A percentile compares a stretch with the other conserved stretches of the same genome.
Conservation (phyloP, 2,888 invertebrate genomes). For the Caenorhabditis afra region DNA sequence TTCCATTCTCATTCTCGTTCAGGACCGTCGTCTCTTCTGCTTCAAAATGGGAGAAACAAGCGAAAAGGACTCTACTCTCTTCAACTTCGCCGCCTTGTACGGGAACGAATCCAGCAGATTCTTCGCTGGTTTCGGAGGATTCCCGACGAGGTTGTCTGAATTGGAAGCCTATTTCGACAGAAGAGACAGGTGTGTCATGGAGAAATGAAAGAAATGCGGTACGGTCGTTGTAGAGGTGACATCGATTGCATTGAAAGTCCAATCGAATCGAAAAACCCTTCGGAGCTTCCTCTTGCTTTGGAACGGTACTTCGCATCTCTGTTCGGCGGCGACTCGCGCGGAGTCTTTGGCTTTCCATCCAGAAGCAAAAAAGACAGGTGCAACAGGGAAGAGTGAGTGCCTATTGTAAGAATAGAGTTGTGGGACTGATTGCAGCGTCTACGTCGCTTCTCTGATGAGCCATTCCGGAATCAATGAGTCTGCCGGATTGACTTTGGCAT, state of each 20-base stretch:
- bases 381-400: too few species aligned
- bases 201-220: not conserved
- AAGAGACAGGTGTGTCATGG: not conserved
- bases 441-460: too few species aligned
- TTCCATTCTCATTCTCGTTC: not conserved
- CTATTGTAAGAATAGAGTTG: too few species aligned
- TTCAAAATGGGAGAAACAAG: conserved; percentile 90
- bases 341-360: too few species aligned
- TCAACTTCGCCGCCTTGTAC: conserved; percentile 84
- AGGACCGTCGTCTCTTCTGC: conserved; percentile 50
- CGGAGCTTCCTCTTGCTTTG: too few species aligned
- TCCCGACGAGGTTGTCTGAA: conserved; percentile 19
- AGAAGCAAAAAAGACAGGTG: too few species aligned
- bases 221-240: not conserved
- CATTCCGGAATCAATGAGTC: too few species aligned
- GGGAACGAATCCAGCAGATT: conserved; percentile 54
- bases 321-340: too few species aligned
- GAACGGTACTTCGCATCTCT: too few species aligned
- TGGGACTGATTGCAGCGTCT: too few species aligned
- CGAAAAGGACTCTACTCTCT: conserved; percentile 95
- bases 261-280: too few species aligned
- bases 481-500: too few species aligned
- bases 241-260: not conserved
- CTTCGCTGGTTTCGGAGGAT: conserved; percentile 56
- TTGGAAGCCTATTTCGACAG: conserved; percentile 10